Evolutionary conservation across 2,113 vertebrate genomes (phyloP), one percentile per base, ranked within the genome.

Genomic region (Sinocyclocheilus grahami): DNA sequence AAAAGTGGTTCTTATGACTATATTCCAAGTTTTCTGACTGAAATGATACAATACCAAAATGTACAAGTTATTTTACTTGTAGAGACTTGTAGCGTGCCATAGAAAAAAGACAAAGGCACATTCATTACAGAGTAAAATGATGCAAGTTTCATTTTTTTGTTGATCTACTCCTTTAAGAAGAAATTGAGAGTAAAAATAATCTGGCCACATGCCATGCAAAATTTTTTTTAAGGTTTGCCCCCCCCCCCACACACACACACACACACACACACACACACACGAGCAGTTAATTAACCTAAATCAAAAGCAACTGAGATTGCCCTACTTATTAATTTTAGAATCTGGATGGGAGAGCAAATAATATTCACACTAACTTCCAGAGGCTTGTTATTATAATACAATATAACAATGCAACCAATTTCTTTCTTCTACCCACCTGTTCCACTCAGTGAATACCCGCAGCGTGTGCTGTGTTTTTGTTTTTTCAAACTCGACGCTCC

Each of bases 321-420:
- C 81, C 48, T 83, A 42, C 6, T 83, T 71, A 71, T 71, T 83
- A 71, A 83, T 55, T 83, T 83, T 83, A 83, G 62, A 30, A 65
- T 24, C 62, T 51, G n/a, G 14, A 27, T 30, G 7, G 13, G 22
- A 48, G 39, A 12, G n/a, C 60, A 51, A 22, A 80, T 39, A 39
- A n/a, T 16, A 33, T 78, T 22, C 10, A 67, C 22, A 62, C 33
- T 30, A 3, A 22, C 1, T n/a, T 24, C 12, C 58, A 63, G 33
- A 42, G 11, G 14, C 33, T 16, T 78, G 10, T 58, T 42, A 42
- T 37, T 16, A 42, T 62, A 42, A 39, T 60, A 1, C 18, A 80
- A 80, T 20, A 0, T 20, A 79, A 33, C 37, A 6, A 22, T 24
- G 60, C 12, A 39, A 79, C 24, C 20, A 16, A 3, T n/a, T 75